Evolutionary conservation across 2,888 invertebrate genomes (phyloP), one percentile per base, ranked within the genome.

Genomic region (Malthinus flaveolus): DNA sequence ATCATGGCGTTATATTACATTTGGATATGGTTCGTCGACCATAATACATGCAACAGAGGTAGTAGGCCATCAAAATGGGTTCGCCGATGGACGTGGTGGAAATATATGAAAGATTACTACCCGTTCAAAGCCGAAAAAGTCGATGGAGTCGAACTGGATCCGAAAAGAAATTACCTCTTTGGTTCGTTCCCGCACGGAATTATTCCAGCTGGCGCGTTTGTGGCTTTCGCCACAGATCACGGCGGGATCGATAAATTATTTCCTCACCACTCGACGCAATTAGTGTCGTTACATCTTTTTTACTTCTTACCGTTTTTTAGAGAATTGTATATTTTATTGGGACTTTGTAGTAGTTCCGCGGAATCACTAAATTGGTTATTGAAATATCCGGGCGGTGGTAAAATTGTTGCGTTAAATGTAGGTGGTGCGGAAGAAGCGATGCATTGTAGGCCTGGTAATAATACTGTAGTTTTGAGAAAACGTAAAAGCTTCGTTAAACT

Each of bases 341-440:
- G 88, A 3, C 73, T 71, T 1, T 71, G 74, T 48, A 82, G 89
- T 0, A 85, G 89, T 0, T 86, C 88, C 0, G 82, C 82, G 51
- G 82, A 85, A 53, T 88, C 91, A 69, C 79, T 95, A 39, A 76
- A 87, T 39, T 79, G 86, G 70, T n/a, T n/a, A n/a, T 73, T 93
- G 23, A 83, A 81, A 66, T 72, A 68, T 7, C 76, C 79, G 0
- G 74, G 71, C 34, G 78, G 79, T 1, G 87, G 88, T 1, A 82
- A 83, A 78, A 90, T 84, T 0, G 85, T 87, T 0, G 85, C 88
- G 2, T 80, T 97, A 39, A 85, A 95, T 49, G 87, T 95, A 0
- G 97, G 97, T 0, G 97, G 97, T 0, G 95, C 94, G 0, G 87
- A 90, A 6, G 97, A 97, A 76, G 88, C 93, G 0, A 80, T 95